phyloP scores from a whole-genome alignment of 2,113 vertebrate species.

The Ceuthmochares aereus region DNA sequence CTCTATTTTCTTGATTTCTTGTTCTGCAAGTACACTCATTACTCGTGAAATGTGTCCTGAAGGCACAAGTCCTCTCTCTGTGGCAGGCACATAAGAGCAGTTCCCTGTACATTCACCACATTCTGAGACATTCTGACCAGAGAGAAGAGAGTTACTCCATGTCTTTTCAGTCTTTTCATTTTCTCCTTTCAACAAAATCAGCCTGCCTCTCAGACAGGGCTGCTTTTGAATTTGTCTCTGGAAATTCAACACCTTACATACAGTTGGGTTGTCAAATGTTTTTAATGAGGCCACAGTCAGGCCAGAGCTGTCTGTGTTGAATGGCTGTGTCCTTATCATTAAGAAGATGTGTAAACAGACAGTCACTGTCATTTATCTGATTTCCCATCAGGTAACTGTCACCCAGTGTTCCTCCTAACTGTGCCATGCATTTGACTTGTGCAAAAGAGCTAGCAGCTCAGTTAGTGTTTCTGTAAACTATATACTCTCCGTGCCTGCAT shows the following conservation, averaged over 20 bases:
- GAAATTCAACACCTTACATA: neutral
- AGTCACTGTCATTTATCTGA: slow-evolving; percentile 5
- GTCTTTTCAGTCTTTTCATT: neutral
- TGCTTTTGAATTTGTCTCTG: slow-evolving; percentile 3
- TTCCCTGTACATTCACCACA: neutral
- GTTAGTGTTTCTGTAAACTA: neutral
- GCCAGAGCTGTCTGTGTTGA: neutral
- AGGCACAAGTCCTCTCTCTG: neutral
- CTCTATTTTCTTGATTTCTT: neutral
- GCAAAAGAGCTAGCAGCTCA: neutral
- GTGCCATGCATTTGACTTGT: neutral
- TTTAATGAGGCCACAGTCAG: slow-evolving; percentile 47
- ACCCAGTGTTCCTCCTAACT: neutral
- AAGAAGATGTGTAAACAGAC: slow-evolving; percentile 42
- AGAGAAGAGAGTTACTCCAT: neutral
- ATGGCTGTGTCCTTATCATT: neutral
- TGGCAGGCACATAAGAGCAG: neutral
- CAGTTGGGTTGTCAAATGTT: neutral
- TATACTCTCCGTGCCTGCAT: neutral
- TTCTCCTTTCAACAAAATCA: neutral
- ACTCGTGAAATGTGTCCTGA: neutral
- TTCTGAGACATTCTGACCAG: neutral
- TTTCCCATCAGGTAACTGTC: slow-evolving; percentile 42
- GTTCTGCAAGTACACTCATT: neutral
- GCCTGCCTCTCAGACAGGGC: neutral